Evolutionary conservation across 37 sponge, comb jelly and placozoan species (phyloP), one percentile per base, ranked within the genome.

Genomic region (Ephydatia muelleri): DNA sequence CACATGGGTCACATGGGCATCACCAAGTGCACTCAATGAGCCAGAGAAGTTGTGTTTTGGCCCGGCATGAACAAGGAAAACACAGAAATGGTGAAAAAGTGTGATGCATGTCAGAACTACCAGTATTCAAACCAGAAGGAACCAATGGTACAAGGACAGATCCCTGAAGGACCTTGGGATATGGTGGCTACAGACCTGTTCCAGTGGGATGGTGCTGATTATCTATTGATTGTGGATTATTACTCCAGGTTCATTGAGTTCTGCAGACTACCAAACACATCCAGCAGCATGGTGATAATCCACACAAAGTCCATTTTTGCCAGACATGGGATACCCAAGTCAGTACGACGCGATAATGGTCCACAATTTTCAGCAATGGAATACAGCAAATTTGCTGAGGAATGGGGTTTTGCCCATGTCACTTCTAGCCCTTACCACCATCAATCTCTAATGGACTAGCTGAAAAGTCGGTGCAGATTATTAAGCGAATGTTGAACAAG

Each of bases 261-360:
- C 33, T 34, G 36, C 36, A 37, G 36, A 37, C 74, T 73, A 37
- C 31, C 74, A 21, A 37, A 73, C 74, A 73, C 30, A 22, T 37
- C 74, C 74, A 73, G 74, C 27, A 30, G 33, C 28, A 73, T 37
- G 36, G 74, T 73, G 22, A 73, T 73, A 37, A 34, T 37, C 33
- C 74, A 73, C 74, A 73, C 74, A 23, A 73, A 73, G 36, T 73
- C 74, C 23, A 28, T 73, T 21, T 73, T 73, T 73, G 74, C 74
- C 32, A 34, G 74, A 22, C 74, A 73, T 37, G 74, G 74, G 23
- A 73, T 28, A 73, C 74, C 74, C 33, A 23, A n/a, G 36, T 22
- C 30, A 30, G 30, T 29, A 21, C 28, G 36, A 29, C 2, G 30
- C 27, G 74, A 28, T 28, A 73, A 28, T 29, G 74, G 74, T 22